Evolutionary conservation across 2,797 vertebrate genomes (phyloP), one percentile per base, ranked within the genome.

Genomic region (Australoheros facetus): DNA sequence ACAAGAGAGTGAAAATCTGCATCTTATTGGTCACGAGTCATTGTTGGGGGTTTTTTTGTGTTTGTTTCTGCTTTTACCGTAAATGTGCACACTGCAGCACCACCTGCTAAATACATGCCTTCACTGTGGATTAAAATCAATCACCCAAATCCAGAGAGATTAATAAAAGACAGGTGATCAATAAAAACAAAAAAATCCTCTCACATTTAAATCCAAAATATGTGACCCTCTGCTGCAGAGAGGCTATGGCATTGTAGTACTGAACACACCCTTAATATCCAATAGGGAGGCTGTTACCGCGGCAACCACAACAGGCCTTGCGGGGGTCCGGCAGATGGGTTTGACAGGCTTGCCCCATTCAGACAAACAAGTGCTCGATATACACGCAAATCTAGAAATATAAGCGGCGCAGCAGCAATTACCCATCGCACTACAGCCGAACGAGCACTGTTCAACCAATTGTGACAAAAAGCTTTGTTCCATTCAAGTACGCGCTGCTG

Each of bases 271-370:
- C 88, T 84, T 85, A 55, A 71, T 19, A 58, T 69, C 59, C 73
- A 55, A 58, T 74, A 58, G 84, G 77, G 78, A 88, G 84, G 85
- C 7, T 84, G 91, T 90, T 92, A 75, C 91, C 87, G 77, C 87
- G 90, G 91, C 83, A 93, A 94, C 93, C 56, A 7, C 69, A 75
- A 60, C 19, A 86, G 86, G 80, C 87, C 84, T 85, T 74, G 11
- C 7, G 32, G 82, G 74, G 73, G 81, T 87, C 84, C 79, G 5
- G 82, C 84, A 91, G 87, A 89, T 88, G 86, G 81, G 37, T 85
- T 53, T 62, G 87, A 85, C 69, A 73, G 73, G 17, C 11, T 76
- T 8, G 37, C 56, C 76, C 79, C 74, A 21, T 78, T 87, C 78
- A 79, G 12, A 82, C 60, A 79, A 73, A 62, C 72, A 70, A 71